Evolutionary conservation across 2,888 invertebrate genomes (phyloP).

Genomic region (Drosophila recens): DNA sequence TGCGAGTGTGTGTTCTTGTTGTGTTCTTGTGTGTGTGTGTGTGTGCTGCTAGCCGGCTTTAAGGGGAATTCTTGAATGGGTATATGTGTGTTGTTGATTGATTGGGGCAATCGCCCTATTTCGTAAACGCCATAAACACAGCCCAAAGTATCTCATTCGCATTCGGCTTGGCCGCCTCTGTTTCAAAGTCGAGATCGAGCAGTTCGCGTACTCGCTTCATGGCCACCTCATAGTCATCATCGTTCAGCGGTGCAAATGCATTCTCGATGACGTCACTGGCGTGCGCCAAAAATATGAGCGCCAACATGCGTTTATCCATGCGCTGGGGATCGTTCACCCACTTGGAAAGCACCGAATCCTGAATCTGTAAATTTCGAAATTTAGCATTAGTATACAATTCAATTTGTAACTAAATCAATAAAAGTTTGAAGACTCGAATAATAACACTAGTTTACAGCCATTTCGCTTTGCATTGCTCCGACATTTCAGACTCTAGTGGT

Average conservation of each 20-base stretch:
- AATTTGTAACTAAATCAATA: background rate
- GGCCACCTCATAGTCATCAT: conserved; percentile 99
- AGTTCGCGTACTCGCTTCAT: conserved; percentile 98
- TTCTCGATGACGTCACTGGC: conserved; percentile 99
- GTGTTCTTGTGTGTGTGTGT: conserved; percentile 22
- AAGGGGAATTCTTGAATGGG: conserved; percentile 1
- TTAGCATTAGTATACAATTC: conserved; percentile 34
- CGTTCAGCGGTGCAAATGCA: conserved; percentile 98
- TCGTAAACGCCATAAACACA: conserved; percentile 98
- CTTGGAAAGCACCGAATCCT: conserved; percentile 97
- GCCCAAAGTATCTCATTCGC: conserved; percentile 99
- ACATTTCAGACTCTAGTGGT: too few species aligned
- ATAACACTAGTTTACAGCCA: too few species aligned
- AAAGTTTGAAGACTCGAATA: too few species aligned
- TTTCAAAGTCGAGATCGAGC: conserved; percentile 98
- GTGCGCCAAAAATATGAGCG: conserved; percentile 97
- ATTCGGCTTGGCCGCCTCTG: conserved; percentile 96
- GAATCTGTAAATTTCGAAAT: conserved; percentile 88
- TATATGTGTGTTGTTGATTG: conserved; percentile 16
- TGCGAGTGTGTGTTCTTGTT: conserved; percentile 21
- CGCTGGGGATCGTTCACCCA: conserved; percentile 99
- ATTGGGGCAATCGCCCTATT: conserved; percentile 87
- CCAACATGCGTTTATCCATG: conserved; percentile 97
- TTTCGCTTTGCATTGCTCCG: too few species aligned
- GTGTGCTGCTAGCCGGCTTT: conserved; percentile 21